phyloP scores from a whole-genome alignment of 2,113 vertebrate genomes.

The Amazona guildingii region DNA sequence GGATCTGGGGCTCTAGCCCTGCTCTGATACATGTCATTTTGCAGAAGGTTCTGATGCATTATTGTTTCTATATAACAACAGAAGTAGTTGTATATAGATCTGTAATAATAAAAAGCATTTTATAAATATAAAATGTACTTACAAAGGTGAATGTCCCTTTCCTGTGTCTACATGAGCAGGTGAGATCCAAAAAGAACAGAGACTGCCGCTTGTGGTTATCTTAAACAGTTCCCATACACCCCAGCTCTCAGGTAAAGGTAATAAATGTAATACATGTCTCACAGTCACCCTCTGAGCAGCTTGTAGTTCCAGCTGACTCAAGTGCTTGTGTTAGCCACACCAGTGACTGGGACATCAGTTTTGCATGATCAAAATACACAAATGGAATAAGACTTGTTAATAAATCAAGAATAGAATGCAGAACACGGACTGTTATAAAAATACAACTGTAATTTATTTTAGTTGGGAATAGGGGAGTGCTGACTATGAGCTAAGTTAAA shows the following conservation, averaged over 20 bases:
- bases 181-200: neutral
- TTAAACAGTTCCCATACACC: neutral
- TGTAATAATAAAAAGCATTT: neutral
- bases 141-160: neutral
- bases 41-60: neutral
- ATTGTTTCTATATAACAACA: neutral
- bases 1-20: neutral
- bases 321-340: neutral
- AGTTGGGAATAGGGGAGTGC: neutral
- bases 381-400: neutral
- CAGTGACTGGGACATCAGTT: neutral
- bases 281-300: rapidly evolving
- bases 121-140: neutral
- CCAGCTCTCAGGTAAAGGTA: neutral
- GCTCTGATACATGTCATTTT: neutral
- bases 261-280: neutral
- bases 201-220: neutral
- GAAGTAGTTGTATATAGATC: neutral
- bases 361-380: neutral
- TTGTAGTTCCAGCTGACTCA: neutral
- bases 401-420: neutral
- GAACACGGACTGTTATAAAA: neutral
- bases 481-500: neutral
- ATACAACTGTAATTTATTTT: neutral
- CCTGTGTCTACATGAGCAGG: neutral